These are phyloP conservation scores for Heliconius aoede DNA, from an alignment of 2,888 invertebrate genomes.

Conservation along the genomic window DNA sequence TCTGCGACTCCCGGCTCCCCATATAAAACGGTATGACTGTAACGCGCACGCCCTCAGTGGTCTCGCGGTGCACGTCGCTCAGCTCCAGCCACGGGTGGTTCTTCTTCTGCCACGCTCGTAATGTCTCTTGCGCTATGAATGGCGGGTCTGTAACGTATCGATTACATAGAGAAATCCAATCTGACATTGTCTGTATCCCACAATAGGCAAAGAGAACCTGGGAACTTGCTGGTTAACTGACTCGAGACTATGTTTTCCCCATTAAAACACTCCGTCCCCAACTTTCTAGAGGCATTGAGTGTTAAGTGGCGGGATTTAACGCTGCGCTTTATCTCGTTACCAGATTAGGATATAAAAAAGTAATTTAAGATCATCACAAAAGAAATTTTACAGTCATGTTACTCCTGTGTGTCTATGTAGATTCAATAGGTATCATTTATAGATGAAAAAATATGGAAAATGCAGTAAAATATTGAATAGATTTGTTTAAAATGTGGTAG, in stretches of 20 bases:
- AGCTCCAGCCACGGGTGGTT: constrained; percentile 98
- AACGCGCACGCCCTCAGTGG: constrained; percentile 97
- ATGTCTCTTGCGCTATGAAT: constrained; percentile 93
- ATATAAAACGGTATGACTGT: constrained; percentile 99
- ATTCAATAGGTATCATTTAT: neutral
- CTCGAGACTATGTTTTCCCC: too few relatives aligned
- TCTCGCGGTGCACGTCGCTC: constrained; percentile 98
- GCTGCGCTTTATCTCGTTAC: too few relatives aligned
- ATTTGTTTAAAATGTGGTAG: neutral
- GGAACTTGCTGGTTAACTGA: too few relatives aligned
- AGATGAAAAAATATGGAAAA: neutral
- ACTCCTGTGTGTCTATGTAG: too few relatives aligned
- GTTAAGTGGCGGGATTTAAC: too few relatives aligned
- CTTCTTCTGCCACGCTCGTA: constrained; percentile 98
- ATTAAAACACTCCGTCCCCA: too few relatives aligned
- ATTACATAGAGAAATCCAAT: neutral
- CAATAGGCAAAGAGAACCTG: too few relatives aligned
- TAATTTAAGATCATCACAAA: too few relatives aligned
- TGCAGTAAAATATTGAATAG: neutral
- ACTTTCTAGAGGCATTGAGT: too few relatives aligned
- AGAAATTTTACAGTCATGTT: too few relatives aligned
- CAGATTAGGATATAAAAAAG: too few relatives aligned
- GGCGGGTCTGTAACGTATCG: constrained; percentile 87
- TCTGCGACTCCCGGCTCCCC: constrained; percentile 96
- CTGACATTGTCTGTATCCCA: too few relatives aligned